phyloP scores from a whole-genome alignment of 2,113 vertebrate genomes.

The Thinocorus orbignyianus region DNA sequence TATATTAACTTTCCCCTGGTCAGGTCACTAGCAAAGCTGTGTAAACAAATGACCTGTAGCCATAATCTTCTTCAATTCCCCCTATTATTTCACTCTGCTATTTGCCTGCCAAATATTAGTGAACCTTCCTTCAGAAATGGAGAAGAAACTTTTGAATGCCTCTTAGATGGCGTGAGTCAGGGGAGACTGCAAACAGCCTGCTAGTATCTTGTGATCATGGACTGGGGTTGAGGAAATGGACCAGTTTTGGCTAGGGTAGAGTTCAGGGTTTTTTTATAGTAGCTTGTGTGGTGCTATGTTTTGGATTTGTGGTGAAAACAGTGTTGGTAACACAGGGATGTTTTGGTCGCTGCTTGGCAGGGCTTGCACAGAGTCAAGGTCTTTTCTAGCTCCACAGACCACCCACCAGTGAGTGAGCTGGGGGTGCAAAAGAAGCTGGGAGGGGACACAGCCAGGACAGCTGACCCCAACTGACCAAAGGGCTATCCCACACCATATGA shows the following conservation, averaged over 20 bases:
- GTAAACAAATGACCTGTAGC: conserved; percentile 61
- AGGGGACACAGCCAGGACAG: not conserved
- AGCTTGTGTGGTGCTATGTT: not conserved
- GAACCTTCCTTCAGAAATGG: not conserved
- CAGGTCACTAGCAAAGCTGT: conserved; percentile 45
- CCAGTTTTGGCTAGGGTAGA: not conserved
- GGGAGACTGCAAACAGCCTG: not conserved
- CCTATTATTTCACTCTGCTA: conserved; percentile 20
- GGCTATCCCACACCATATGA: not conserved
- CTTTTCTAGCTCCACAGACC: not conserved
- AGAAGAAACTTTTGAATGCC: not conserved
- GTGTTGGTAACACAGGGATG: too few relatives aligned
- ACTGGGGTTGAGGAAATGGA: not conserved
- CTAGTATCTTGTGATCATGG: not conserved
- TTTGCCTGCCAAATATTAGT: conserved; percentile 33
- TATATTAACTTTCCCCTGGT: conserved; percentile 16
- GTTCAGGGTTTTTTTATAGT: not conserved
- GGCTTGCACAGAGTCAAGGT: not conserved
- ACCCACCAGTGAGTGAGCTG: not conserved
- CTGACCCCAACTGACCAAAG: not conserved
- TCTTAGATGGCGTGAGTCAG: not conserved
- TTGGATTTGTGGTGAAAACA: not conserved
- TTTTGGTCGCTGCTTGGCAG: not conserved
- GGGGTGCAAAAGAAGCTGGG: not conserved
- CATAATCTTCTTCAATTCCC: conserved; percentile 39